Base-by-base conservation (phyloP, 2,797 vertebrate species). In the Myiotriccus ornatus region DNA sequence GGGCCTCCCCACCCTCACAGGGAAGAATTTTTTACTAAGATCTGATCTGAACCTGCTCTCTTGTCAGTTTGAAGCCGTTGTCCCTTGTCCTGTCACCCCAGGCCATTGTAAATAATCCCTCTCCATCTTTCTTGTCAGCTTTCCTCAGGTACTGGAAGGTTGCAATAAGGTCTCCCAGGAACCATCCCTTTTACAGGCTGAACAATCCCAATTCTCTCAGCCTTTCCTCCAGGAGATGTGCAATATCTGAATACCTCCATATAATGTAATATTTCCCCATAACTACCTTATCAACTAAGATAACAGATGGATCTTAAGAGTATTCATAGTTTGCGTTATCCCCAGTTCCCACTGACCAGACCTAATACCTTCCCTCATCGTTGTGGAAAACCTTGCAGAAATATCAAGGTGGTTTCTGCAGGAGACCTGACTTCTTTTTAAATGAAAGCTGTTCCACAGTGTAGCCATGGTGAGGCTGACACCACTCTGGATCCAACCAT, bases 401-500 rank as follows among this genome's bases (percentile, higher is more conserved):
- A 47, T 39, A 39, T 23, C 11, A 23, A 85, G 14, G 17, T 53
- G 21, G 8, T n/a, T 68, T 55, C 41, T 50, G 46, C 78, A 46
- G 9, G 18, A 28, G 6, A 47, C 69, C 34, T 62, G 30, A 9
- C 7, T 52, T 63, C 6, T 52, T 63, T 52, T 35, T 11, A n/a
- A 43, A 17, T 4, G 12, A 24, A 17, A 76, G 14, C 19, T 49
- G 7, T 37, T 16, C 81, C 23, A 59, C 27, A 49, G 23, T 2
- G 12, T 17, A 44, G 22, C 12, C 30, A 32, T 8, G 37, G 32
- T 84, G 19, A 43, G 49, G 59, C 43, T 62, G 37, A 24, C 23
- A 27, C 17, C 2, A 0, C 2, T 0, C 37, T 27, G 43, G 32
- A 57, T 71, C 35, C 0, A 0, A 50, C 11, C n/a, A n/a, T 20